Base-by-base conservation (phyloP, 1,140 invertebrate genomes). In the Apocrypta bakeri region DNA sequence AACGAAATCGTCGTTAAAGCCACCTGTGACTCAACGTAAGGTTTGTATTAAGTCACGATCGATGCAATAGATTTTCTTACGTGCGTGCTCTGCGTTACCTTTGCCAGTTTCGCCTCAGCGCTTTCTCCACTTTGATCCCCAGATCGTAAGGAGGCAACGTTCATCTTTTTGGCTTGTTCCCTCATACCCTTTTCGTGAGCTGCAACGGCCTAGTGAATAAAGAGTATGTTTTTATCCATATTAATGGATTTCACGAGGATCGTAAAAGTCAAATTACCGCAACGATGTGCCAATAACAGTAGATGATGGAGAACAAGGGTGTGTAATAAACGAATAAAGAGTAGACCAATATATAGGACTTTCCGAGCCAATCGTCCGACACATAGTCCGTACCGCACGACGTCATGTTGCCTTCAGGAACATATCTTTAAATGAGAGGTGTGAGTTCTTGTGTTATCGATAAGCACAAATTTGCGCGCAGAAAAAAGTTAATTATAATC, bases 361-460 rank as follows among this genome's bases (percentile, higher is more conserved):
- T 92, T 85, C 93, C 94, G 14, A 93, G 79, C 93, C 93, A 94
- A 74, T 95, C 94, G 86, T 94, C 94, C 74, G 90, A 94, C 63
- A 97, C 90, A 88, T 97, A 97, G 88, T 97, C 97, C 79, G 96
- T 96, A 31, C 96, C 96, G 87, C 96, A 97, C 25, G 96, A 95
- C 29, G 96, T 97, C 94, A 97, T 95, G 87, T 97, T 97, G 72
- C 96, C 96, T 92, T 97, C 96, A n/a, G 96, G 96, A 66, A 97
- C 95, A 91, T 97, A 97, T 87, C 95, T 68, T 81, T 71, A 24
- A 74, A 69, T 75, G 48, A 21, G 12, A 74, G 21, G 33, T 25
- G 14, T 29, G n/a, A n/a, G n/a, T 73, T 63, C 25, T 71, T 71
- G 40, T 3, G 14, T 71, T 71, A 21, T 21, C 7, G 25, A 64